Conservation (phyloP, 2,797 vertebrate species). For the Linurgus olivaceus region DNA sequence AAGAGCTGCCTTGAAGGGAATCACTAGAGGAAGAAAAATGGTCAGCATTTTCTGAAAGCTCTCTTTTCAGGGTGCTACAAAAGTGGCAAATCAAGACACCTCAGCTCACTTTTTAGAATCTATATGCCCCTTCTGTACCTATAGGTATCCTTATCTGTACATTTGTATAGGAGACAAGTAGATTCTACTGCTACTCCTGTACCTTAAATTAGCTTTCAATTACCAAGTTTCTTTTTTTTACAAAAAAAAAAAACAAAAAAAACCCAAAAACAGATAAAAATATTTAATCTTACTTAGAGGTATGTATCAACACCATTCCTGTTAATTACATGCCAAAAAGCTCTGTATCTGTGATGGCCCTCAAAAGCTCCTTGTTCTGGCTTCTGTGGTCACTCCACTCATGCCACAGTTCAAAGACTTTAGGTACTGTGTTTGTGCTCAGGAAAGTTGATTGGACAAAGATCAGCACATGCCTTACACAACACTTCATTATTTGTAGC, state of each 20-base stretch:
- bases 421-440: background rate
- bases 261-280: background rate
- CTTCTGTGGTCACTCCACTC: background rate
- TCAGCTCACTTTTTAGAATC: background rate
- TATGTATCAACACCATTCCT: background rate
- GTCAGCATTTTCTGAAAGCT: background rate
- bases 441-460: background rate
- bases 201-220: background rate
- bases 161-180: background rate
- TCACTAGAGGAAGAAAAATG: background rate
- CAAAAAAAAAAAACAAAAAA: background rate
- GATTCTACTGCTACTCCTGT: background rate
- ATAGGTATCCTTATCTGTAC: background rate
- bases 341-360: background rate
- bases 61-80: background rate
- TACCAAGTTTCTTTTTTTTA: background rate
- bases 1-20: background rate
- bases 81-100: background rate
- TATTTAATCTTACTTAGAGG: background rate
- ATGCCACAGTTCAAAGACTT: background rate
- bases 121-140: background rate
- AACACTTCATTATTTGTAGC: background rate
- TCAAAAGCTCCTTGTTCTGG: background rate
- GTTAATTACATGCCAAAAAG: background rate
- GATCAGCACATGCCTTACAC: background rate